phyloP scores from a whole-genome alignment of 2,888 invertebrate species.

The Drosophila maculinotata region DNA sequence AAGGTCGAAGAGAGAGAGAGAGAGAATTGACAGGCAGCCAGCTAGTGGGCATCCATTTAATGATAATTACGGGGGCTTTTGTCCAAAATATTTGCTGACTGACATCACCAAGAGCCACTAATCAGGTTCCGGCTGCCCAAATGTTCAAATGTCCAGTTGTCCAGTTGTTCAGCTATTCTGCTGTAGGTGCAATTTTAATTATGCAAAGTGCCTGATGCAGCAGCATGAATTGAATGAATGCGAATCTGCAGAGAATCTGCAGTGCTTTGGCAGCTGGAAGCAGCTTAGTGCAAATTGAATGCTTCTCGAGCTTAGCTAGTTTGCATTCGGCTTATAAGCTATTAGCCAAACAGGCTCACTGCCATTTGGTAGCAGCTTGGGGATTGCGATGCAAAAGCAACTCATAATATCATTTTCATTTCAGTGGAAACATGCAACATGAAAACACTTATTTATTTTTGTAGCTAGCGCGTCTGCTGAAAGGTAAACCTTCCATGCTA shows the following conservation, averaged over 20 bases:
- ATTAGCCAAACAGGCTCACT: conserved; percentile 23
- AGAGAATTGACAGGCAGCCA: conserved; percentile 3
- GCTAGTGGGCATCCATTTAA: conserved; percentile 2
- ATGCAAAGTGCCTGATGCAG: conserved; percentile 49
- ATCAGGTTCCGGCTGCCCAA: conserved; percentile 16
- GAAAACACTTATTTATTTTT: conserved; percentile 4
- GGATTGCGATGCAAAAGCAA: conserved; percentile 1
- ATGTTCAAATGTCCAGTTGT: not conserved
- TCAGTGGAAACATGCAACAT: conserved; percentile 4
- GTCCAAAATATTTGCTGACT: conserved; percentile 52
- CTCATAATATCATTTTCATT: conserved; percentile 10
- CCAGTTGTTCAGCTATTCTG: conserved; percentile 8
- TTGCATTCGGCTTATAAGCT: conserved; percentile 41
- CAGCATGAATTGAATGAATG: no score
- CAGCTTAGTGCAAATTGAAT: conserved; percentile 47
- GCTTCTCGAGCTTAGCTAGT: conserved; percentile 11
- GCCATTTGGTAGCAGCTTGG: conserved; percentile 13
- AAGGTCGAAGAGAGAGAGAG: conserved; percentile 6
- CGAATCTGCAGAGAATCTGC: conserved; percentile 7
- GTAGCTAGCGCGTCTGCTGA: not conserved
- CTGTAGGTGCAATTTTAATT: conserved; percentile 52
- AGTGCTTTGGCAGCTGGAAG: conserved; percentile 18
- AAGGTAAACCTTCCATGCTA: conserved; percentile 15
- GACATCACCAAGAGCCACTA: conserved; percentile 20
- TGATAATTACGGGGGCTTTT: conserved; percentile 45